phyloP scores from a whole-genome alignment of 2,797 vertebrate species.

The Sebastes itinus region DNA sequence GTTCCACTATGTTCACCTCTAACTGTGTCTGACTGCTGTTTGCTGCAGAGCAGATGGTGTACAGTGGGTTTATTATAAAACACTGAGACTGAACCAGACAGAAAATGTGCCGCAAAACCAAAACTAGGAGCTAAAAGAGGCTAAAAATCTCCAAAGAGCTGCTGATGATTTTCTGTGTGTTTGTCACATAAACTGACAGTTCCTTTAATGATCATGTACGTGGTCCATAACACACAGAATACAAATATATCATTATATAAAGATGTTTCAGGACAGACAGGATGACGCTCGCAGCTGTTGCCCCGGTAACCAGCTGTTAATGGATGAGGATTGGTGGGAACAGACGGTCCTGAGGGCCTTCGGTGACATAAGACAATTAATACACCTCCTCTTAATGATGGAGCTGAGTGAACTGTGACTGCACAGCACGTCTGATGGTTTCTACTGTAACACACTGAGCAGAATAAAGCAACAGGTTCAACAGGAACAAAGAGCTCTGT shows the following conservation, averaged over 20 bases:
- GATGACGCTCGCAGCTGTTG: background rate
- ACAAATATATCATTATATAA: background rate
- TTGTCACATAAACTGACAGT: background rate
- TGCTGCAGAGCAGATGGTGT: too few relatives aligned
- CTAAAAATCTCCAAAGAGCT: background rate
- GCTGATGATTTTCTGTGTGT: background rate
- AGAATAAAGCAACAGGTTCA: background rate
- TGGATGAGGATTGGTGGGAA: background rate
- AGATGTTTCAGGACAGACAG: background rate
- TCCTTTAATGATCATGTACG: background rate
- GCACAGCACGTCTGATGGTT: background rate
- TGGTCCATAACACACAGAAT: too few relatives aligned
- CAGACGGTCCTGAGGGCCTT: background rate
- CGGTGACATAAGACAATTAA: background rate
- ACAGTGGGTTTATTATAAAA: too few relatives aligned
- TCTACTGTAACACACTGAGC: background rate
- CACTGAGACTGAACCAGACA: too few relatives aligned
- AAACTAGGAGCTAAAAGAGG: background rate
- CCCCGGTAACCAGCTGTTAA: slow-evolving; percentile 2
- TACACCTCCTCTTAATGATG: background rate
- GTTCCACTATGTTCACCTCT: too few relatives aligned
- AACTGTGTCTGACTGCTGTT: too few relatives aligned
- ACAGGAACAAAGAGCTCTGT: background rate
- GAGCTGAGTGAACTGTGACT: background rate
- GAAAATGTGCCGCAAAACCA: too few relatives aligned